Conservation (phyloP, 2,113 vertebrate genomes). For the Arenaria interpres region DNA sequence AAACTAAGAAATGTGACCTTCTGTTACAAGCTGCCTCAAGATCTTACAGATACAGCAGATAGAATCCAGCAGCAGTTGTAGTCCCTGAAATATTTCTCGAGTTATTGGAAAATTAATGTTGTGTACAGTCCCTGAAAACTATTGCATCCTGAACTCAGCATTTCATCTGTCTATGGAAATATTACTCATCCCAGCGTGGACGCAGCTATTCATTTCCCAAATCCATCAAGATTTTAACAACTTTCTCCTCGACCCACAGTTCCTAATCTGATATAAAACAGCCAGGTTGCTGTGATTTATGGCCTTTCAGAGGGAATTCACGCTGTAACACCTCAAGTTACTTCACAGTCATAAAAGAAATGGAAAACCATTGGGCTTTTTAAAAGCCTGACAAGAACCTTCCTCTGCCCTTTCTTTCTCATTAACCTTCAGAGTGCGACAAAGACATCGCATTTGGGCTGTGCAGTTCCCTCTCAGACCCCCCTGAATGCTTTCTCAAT, state of each 20-base stretch:
- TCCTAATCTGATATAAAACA: conserved; percentile 11
- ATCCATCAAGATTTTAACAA: conserved; percentile 13
- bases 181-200: background rate
- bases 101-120: background rate
- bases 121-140: background rate
- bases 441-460: background rate
- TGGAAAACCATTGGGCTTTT: background rate
- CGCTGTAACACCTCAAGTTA: background rate
- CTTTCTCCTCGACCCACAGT: background rate
- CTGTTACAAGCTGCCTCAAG: background rate
- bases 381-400: background rate
- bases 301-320: background rate
- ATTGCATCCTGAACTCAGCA: background rate
- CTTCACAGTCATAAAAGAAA: background rate
- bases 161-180: background rate
- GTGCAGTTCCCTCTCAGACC: background rate
- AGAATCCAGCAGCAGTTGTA: background rate
- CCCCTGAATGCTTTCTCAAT: background rate
- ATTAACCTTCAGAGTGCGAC: background rate
- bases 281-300: background rate
- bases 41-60: background rate
- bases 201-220: conserved; percentile 4
- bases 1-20: conserved; percentile 21
- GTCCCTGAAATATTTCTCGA: background rate
- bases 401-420: background rate